A percentile compares a stretch with the other conserved stretches of the same genome.
Conservation (phyloP, 2,888 invertebrate species). For the Nycteola revayana region DNA sequence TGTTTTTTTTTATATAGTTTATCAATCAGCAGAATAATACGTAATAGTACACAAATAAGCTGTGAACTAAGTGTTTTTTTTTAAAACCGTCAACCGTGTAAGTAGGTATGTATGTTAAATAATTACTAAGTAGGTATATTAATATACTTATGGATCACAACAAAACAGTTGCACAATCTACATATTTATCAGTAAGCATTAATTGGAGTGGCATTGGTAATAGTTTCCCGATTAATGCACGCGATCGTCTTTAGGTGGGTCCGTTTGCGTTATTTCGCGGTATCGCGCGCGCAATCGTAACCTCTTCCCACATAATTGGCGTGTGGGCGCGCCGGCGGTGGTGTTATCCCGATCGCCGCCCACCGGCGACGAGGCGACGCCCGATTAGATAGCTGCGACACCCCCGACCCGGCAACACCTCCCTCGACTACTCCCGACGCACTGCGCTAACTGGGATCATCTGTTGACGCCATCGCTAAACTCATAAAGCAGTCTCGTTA, state of each 20-base stretch:
- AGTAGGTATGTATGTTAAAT: too few species aligned
- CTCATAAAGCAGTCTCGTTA: constrained; percentile 43
- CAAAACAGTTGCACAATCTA: constrained; percentile 23
- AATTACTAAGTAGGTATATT: too few species aligned
- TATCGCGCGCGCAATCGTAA: constrained; percentile 72
- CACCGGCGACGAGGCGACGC: constrained; percentile 71
- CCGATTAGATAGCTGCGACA: constrained; percentile 70
- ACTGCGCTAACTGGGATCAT: constrained; percentile 38
- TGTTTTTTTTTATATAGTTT: too few species aligned
- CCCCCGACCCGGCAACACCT: constrained; percentile 59
- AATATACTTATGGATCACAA: too few species aligned
- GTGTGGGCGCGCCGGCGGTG: constrained; percentile 72
- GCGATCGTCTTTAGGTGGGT: constrained; percentile 58
- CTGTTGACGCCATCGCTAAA: constrained; percentile 37
- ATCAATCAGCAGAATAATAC: too few species aligned
- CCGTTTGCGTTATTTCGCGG: constrained; percentile 62
- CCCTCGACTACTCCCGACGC: constrained; percentile 42
- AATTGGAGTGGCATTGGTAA: constrained; percentile 64
- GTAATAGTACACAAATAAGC: too few species aligned
- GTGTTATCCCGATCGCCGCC: constrained; percentile 76
- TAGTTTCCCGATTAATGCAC: constrained; percentile 67
- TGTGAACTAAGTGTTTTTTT: too few species aligned
- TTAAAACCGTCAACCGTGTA: too few species aligned
- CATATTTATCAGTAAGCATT: constrained; percentile 50
- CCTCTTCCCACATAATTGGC: constrained; percentile 81